phyloP scores from a whole-genome alignment of 2,888 invertebrate genomes.

The Brachylomia viminalis region DNA sequence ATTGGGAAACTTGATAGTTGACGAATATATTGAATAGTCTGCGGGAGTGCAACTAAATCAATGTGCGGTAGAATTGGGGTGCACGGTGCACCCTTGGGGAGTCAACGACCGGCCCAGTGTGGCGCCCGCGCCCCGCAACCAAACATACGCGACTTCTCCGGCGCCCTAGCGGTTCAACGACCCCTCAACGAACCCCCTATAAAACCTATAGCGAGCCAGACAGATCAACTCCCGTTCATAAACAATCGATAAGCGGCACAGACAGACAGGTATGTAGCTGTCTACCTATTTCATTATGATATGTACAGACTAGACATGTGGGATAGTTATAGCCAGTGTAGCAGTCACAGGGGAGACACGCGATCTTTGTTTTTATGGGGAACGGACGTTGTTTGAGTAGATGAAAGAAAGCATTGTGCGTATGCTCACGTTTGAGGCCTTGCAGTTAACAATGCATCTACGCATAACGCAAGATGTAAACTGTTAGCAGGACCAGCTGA shows the following conservation, averaged over 20 bases:
- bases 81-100: conserved; percentile 75
- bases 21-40: conserved; percentile 10
- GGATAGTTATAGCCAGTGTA: conserved; percentile 14
- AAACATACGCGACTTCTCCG: conserved; percentile 79
- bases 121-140: conserved; percentile 78
- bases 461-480: conserved; percentile 9
- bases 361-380: conserved; percentile 34
- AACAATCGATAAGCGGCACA: conserved; percentile 62
- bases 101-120: conserved; percentile 87
- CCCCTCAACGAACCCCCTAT: conserved; percentile 77
- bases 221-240: conserved; percentile 71
- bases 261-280: conserved; percentile 47
- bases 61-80: conserved; percentile 77
- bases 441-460: conserved; percentile 9
- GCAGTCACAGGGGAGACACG: conserved; percentile 23
- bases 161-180: conserved; percentile 87
- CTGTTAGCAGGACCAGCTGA: conserved; percentile 5
- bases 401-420: conserved; percentile 21
- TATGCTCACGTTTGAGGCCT: conserved; percentile 2
- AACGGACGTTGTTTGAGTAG: conserved; percentile 31
- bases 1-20: background rate
- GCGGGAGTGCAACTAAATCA: conserved; percentile 75
- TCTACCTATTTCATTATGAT: conserved; percentile 35
- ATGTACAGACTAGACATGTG: conserved; percentile 10
- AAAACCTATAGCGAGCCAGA: conserved; percentile 73